Evolutionary conservation across 2,888 invertebrate species (phyloP).

Genomic region (Amphipoea oculea): DNA sequence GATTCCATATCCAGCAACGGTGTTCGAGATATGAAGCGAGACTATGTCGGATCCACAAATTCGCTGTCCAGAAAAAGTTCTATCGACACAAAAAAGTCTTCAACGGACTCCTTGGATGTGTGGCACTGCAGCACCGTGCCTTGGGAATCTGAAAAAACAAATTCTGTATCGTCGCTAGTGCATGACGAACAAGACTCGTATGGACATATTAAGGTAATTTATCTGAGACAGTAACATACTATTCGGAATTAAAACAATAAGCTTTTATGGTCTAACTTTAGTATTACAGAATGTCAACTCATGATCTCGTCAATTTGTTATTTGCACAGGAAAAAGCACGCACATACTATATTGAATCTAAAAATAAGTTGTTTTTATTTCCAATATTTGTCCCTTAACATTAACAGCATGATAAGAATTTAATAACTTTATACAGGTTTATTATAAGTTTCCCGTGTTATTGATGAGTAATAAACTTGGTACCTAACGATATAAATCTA

Average conservation of each 20-base stretch:
- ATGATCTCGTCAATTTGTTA: slow-evolving; percentile 40
- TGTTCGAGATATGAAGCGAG: slow-evolving; percentile 88
- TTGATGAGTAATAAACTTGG: not conserved
- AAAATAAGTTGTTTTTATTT: not conserved
- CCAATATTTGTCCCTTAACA: not conserved
- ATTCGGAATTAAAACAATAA: slow-evolving; percentile 55
- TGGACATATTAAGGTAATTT: slow-evolving; percentile 85
- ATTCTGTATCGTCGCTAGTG: slow-evolving; percentile 91
- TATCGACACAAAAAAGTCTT: slow-evolving; percentile 89
- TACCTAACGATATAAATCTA: not conserved
- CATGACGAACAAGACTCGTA: slow-evolving; percentile 89
- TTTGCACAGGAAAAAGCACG: slow-evolving; percentile 28
- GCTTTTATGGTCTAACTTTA: slow-evolving; percentile 39
- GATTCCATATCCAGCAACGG: slow-evolving; percentile 83
- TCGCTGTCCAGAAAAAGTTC: slow-evolving; percentile 88
- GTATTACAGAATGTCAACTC: not conserved
- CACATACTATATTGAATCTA: slow-evolving; percentile 4
- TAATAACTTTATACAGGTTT: not conserved
- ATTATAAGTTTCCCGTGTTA: not conserved
- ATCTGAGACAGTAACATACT: slow-evolving; percentile 65
- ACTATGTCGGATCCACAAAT: slow-evolving; percentile 88
- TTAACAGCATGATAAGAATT: not conserved
- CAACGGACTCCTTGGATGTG: slow-evolving; percentile 93
- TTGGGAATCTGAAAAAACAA: slow-evolving; percentile 92
- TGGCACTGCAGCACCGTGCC: slow-evolving; percentile 91